Percentiles rank a stretch among this genome's conserved stretches.
Conservation (phyloP, 2,888 invertebrate genomes). For the Scaptomyza reducta region DNA sequence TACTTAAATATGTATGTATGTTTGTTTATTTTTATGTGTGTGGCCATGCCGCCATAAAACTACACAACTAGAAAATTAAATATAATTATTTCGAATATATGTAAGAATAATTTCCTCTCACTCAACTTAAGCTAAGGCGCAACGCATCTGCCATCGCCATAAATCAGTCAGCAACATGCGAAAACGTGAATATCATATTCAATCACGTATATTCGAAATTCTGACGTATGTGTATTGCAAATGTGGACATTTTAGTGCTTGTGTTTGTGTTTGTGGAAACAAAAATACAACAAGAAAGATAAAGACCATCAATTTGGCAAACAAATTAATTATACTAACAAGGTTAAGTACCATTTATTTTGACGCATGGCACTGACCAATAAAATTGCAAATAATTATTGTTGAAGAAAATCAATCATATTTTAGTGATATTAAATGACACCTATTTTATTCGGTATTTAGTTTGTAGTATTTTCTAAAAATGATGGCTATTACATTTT, state of each 20-base stretch:
- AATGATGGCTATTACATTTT: too few relatives aligned
- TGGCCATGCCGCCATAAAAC: slow-evolving; percentile 22
- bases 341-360: not conserved
- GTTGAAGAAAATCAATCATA: slow-evolving; percentile 1
- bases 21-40: slow-evolving; percentile 28
- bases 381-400: slow-evolving; percentile 7
- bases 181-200: slow-evolving; percentile 60
- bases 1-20: slow-evolving; percentile 43
- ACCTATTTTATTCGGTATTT: not conserved
- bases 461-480: not conserved
- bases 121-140: slow-evolving; percentile 33
- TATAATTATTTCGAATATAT: slow-evolving; percentile 36
- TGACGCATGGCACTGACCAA: not conserved
- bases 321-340: slow-evolving; percentile 26
- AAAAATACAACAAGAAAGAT: too few relatives aligned
- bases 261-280: slow-evolving; percentile 7
- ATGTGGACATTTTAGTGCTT: slow-evolving; percentile 27
- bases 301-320: slow-evolving; percentile 39
- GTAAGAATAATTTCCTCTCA: slow-evolving; percentile 32
- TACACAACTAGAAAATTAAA: slow-evolving; percentile 52
- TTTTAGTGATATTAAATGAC: not conserved
- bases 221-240: slow-evolving; percentile 42
- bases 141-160: slow-evolving; percentile 63
- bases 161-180: slow-evolving; percentile 55
- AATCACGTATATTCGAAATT: slow-evolving; percentile 32